phyloP scores from a whole-genome alignment of 37 sponge, comb jelly and placozoan species.

The Tethya wilhelma region DNA sequence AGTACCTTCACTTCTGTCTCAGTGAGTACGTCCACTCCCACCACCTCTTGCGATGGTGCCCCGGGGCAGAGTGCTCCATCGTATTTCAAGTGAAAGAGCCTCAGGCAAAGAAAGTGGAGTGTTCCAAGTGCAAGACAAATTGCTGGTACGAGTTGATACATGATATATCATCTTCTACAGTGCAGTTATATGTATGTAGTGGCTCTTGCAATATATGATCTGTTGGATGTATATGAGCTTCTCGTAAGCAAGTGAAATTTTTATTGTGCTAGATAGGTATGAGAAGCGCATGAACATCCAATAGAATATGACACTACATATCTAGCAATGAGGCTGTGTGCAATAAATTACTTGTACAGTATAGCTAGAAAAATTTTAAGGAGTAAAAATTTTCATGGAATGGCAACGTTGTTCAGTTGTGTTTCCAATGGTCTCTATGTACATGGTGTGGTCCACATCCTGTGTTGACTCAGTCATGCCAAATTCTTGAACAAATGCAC shows the following conservation, averaged over 20 bases:
- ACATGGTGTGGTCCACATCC: not conserved
- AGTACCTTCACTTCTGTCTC: conserved; percentile 25
- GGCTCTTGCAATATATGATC: too few species aligned
- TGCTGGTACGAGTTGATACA: conserved; percentile 69
- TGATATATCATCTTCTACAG: too few species aligned
- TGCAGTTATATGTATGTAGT: too few species aligned
- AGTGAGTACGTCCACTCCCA: conserved; percentile 60
- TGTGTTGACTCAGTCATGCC: not conserved
- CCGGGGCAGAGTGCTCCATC: conserved; percentile 77
- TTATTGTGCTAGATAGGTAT: too few species aligned
- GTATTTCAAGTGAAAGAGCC: conserved; percentile 61
- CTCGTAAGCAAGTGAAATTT: too few species aligned
- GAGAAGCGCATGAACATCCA: too few species aligned
- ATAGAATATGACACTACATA: too few species aligned
- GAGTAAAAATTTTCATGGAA: not conserved
- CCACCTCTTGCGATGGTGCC: conserved; percentile 83
- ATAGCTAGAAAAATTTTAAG: too few species aligned
- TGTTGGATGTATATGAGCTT: too few species aligned
- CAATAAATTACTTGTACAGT: not conserved
- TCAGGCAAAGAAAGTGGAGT: conserved; percentile 62
- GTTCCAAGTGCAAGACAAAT: conserved; percentile 55
- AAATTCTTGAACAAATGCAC: not conserved
- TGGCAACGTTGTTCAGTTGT: not conserved
- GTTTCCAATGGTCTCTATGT: not conserved
- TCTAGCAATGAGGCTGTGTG: too few species aligned